phyloP scores from a whole-genome alignment of 1,140 invertebrate species.

The Cotesia typhae region DNA sequence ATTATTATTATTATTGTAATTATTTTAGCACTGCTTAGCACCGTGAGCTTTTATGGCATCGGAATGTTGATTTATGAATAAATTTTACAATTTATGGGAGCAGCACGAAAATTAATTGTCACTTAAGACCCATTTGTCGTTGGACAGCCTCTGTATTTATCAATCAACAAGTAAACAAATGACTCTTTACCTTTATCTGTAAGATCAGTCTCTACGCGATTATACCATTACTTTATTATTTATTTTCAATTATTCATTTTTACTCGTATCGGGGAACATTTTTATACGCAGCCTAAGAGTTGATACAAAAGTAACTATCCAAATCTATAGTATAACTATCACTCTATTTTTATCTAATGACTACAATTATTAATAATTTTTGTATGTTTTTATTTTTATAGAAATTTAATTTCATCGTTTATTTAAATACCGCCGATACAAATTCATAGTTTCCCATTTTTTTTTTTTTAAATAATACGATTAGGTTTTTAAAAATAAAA shows the following conservation, averaged over 20 bases:
- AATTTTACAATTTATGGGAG: constrained; percentile 6
- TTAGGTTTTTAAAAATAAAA: too few relatives aligned
- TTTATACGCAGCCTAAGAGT: neutral
- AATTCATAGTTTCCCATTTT: constrained; percentile 27
- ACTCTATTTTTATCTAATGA: constrained; percentile 30
- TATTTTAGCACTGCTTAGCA: constrained; percentile 9
- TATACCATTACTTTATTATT: constrained; percentile 3
- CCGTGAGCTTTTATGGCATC: constrained; percentile 18
- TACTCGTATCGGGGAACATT: constrained; percentile 1
- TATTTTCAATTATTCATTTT: constrained; percentile 8
- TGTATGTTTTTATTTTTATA: constrained; percentile 37
- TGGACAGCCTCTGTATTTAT: constrained; percentile 27
- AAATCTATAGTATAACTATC: constrained; percentile 41
- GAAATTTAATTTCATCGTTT: constrained; percentile 26
- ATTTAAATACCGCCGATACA: neutral
- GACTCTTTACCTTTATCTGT: constrained; percentile 2
- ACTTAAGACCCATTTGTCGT: neutral
- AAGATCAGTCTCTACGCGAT: constrained; percentile 28
- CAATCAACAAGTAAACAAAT: constrained; percentile 17
- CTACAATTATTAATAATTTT: constrained; percentile 37
- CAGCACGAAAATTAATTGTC: constrained; percentile 12
- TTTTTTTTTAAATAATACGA: constrained; percentile 9
- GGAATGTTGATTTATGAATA: constrained; percentile 32
- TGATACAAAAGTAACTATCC: too few relatives aligned
- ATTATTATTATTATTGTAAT: too few relatives aligned